These are phyloP conservation scores for Hypercompe scribonia DNA, from an alignment of 2,888 invertebrate genomes.

Conservation along the genomic window DNA sequence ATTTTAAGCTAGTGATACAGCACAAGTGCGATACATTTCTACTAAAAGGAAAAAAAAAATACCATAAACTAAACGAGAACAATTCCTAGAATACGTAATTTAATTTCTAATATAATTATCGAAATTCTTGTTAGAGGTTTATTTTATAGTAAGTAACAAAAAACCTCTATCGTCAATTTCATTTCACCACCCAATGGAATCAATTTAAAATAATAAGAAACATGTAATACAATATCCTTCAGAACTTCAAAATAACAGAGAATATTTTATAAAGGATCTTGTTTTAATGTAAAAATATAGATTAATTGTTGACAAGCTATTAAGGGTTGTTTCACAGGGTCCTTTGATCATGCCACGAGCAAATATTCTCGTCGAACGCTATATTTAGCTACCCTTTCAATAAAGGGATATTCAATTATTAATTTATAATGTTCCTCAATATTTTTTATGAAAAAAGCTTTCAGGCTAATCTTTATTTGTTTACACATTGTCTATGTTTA, in stretches of 20 bases:
- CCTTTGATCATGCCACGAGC: slow-evolving; percentile 40
- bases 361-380: slow-evolving; percentile 30
- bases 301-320: slow-evolving; percentile 40
- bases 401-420: slow-evolving; percentile 42
- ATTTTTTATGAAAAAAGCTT: background rate
- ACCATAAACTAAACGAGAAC: too few species aligned
- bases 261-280: slow-evolving; percentile 20
- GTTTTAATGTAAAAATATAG: slow-evolving; percentile 32
- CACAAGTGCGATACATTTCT: too few species aligned
- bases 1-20: background rate
- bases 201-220: background rate
- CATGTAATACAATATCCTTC: background rate
- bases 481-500: background rate
- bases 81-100: too few species aligned
- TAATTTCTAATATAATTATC: too few species aligned
- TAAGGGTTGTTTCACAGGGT: slow-evolving; percentile 9
- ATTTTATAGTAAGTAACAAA: background rate
- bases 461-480: background rate
- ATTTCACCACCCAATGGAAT: background rate
- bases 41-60: too few species aligned
- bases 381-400: slow-evolving; percentile 37
- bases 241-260: background rate
- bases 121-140: too few species aligned
- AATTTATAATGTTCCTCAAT: slow-evolving; percentile 29
- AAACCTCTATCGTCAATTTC: background rate